Evolutionary conservation across 2,113 vertebrate genomes (phyloP).

Genomic region (Corythornis madagascariensis): DNA sequence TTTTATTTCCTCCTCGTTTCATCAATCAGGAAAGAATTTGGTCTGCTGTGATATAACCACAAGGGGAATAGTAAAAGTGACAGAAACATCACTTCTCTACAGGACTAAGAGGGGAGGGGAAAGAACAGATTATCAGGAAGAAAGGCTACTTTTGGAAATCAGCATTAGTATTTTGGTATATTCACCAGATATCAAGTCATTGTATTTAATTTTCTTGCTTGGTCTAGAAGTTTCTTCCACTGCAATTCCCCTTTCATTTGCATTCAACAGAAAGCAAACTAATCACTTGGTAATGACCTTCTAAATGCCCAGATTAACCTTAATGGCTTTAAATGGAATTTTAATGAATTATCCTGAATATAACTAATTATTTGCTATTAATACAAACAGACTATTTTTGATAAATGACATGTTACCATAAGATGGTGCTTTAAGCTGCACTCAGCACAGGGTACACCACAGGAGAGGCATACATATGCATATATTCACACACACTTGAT

Average conservation of each 20-base stretch:
- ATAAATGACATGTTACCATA: neutral
- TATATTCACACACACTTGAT: neutral
- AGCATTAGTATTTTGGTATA: neutral
- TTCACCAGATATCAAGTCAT: neutral
- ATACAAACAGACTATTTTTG: neutral
- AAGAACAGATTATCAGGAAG: neutral
- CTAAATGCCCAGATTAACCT: conserved; percentile 9
- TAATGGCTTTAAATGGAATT: conserved; percentile 25
- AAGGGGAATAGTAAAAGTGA: neutral
- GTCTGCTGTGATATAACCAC: neutral
- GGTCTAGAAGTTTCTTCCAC: neutral
- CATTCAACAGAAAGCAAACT: neutral
- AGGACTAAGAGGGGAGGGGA: neutral
- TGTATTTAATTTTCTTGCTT: conserved; percentile 9
- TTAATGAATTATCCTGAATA: conserved; percentile 1
- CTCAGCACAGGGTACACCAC: neutral
- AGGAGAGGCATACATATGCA: neutral
- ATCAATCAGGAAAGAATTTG: neutral
- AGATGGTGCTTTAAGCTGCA: neutral
- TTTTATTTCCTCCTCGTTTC: neutral
- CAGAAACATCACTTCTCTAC: neutral
- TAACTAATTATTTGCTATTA: conserved; percentile 15
- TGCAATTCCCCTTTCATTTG: neutral
- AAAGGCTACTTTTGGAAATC: neutral
- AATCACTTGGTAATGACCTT: conserved; percentile 15